phyloP scores from a whole-genome alignment of 2,113 vertebrate genomes.

The Trogon surrucura region DNA sequence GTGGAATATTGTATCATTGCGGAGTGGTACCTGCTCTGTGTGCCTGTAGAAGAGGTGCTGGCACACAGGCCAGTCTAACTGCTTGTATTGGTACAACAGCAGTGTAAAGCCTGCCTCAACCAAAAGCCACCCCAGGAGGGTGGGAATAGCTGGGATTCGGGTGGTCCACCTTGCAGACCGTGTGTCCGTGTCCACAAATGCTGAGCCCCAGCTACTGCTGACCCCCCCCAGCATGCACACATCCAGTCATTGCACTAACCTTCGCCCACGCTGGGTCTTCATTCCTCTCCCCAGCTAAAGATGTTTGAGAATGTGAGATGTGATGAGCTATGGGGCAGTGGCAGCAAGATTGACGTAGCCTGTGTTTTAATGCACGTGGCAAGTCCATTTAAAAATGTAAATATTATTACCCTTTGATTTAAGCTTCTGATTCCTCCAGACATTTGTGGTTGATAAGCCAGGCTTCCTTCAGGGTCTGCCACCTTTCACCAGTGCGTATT shows the following conservation, averaged over 20 bases:
- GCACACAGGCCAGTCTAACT: background rate
- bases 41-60: background rate
- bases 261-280: background rate
- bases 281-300: background rate
- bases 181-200: background rate
- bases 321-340: background rate
- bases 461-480: conserved; percentile 36
- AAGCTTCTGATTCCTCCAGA: conserved; percentile 28
- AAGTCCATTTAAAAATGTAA: conserved; percentile 43
- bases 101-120: background rate
- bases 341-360: background rate
- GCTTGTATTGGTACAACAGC: background rate
- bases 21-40: background rate
- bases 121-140: background rate
- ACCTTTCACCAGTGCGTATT: conserved; percentile 14
- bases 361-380: background rate
- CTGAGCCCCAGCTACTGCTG: rapidly evolving
- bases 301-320: background rate
- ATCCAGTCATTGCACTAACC: background rate
- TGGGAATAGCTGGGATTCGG: background rate
- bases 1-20: background rate
- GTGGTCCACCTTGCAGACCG: background rate
- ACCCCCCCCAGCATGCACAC: background rate
- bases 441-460: conserved; percentile 17
- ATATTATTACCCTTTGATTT: conserved; percentile 58